Evolutionary conservation across 2,888 invertebrate genomes (phyloP).

Genomic region (Conus canariensis): DNA sequence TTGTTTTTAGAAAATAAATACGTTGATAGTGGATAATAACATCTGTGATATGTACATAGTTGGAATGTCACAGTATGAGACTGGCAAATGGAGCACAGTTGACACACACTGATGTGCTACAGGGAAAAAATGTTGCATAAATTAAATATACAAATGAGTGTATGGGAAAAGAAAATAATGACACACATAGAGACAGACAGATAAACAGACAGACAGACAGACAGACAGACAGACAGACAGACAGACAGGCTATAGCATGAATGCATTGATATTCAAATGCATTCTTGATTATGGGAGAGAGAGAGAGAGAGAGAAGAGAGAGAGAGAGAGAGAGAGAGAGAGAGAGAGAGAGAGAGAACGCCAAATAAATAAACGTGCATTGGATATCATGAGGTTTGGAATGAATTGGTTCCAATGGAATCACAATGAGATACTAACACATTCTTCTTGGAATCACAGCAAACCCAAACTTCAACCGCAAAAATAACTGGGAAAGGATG

Average conservation of each 20-base stretch:
- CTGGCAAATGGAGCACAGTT: not conserved
- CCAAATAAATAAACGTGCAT: slow-evolving; percentile 19
- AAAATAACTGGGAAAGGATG: not conserved
- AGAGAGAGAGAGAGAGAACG: not conserved
- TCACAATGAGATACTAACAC: slow-evolving; percentile 29
- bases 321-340: not conserved
- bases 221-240: not conserved
- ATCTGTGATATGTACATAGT: not conserved
- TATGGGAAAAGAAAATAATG: not conserved
- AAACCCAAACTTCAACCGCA: slow-evolving; percentile 23
- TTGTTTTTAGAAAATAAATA: not conserved
- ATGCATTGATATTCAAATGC: not conserved
- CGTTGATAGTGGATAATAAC: not conserved
- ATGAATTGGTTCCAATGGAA: slow-evolving; percentile 17
- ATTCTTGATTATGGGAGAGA: not conserved
- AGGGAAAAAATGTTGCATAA: not conserved
- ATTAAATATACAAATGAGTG: not conserved
- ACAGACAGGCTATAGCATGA: not conserved
- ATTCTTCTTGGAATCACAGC: slow-evolving; percentile 33
- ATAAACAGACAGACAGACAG: not conserved
- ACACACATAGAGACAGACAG: not conserved
- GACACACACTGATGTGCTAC: not conserved
- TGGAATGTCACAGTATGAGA: slow-evolving; percentile 7
- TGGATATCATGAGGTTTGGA: slow-evolving; percentile 7
- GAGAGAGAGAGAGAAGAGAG: slow-evolving; percentile 2